Evolutionary conservation across 2,113 vertebrate species (phyloP).

Genomic region (Clarias batrachus): DNA sequence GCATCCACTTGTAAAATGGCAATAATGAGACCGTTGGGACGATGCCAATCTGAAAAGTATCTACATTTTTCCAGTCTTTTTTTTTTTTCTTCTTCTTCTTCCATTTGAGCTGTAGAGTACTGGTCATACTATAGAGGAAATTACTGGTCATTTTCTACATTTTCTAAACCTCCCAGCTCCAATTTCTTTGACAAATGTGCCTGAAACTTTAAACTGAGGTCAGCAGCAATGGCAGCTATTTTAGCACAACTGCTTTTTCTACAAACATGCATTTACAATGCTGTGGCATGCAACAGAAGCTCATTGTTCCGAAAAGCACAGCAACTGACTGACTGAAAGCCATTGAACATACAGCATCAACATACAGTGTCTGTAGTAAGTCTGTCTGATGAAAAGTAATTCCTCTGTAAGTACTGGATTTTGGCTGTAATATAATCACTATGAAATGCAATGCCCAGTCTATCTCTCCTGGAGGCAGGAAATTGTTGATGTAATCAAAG

Average conservation of each 20-base stretch:
- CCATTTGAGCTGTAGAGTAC: no score
- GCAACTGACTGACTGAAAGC: not conserved
- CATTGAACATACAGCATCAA: not conserved
- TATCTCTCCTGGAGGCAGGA: not conserved
- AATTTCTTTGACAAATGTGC: not conserved
- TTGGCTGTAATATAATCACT: slow-evolving; percentile 52
- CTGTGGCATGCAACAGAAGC: not conserved
- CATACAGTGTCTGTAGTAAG: not conserved
- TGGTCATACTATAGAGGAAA: not conserved
- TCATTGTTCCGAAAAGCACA: slow-evolving; percentile 1
- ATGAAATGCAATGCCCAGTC: not conserved
- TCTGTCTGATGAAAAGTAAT: not conserved
- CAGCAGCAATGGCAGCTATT: not conserved
- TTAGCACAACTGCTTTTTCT: slow-evolving; percentile 5
- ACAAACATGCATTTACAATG: slow-evolving; percentile 16
- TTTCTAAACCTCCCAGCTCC: not conserved
- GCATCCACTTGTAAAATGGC: not conserved
- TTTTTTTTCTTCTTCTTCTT: not conserved
- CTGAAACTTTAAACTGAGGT: not conserved
- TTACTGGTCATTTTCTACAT: not conserved
- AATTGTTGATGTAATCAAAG: slow-evolving; percentile 24
- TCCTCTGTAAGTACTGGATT: slow-evolving; percentile 47
- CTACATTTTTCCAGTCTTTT: not conserved
- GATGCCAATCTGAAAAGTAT: not conserved
- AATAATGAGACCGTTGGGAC: not conserved